Evolutionary conservation across 2,888 invertebrate genomes (phyloP), one percentile per base, ranked within the genome.

Genomic region (Philereme transversata): DNA sequence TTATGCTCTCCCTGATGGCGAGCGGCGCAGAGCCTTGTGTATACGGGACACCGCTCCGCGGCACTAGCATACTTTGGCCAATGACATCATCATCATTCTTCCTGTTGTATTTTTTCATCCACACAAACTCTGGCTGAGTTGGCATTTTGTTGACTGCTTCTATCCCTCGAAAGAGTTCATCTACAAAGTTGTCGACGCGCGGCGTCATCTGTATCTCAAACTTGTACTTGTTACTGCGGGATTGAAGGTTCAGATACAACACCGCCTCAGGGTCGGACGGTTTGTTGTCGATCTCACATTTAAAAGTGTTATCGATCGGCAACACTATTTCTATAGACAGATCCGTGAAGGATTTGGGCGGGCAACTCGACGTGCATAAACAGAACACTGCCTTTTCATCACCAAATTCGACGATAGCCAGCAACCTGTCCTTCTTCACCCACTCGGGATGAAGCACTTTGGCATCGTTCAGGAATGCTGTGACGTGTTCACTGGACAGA

Each of bases 261-360:
- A 92, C 86, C 57, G 89, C 87, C 75, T 92, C 92, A 34, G 90
- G 86, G 64, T 91, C 91, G n/a, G 88, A 87, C 68, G 92, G 93
- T 91, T 95, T 95, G 77, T 92, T 92, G 75, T 92, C 95, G 76
- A 95, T 94, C 80, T 95, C 94, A 90, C 96, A 96, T 83, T 95
- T 95, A 84, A 97, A 97, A 76, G 94, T 94, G 74, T 94, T 94
- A 88, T 97, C 96, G 59, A 97, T 94, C 35, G 97, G 96, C 75
- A 97, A 93, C 54, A 96, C 95, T 83, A 95, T 95, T 87, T 97
- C 97, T 75, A 97, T 94, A 9, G 95, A 95, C 71, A 97, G 92
- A 87, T 97, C 97, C 54, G 95, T 95, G 78, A 95, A 95, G 58
- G 95, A 94, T 79, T 94, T 94, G 22, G 96, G 95, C 71, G 95